Base-by-base conservation (phyloP, 2,888 invertebrate genomes). In the Oconnorella tubifera region DNA sequence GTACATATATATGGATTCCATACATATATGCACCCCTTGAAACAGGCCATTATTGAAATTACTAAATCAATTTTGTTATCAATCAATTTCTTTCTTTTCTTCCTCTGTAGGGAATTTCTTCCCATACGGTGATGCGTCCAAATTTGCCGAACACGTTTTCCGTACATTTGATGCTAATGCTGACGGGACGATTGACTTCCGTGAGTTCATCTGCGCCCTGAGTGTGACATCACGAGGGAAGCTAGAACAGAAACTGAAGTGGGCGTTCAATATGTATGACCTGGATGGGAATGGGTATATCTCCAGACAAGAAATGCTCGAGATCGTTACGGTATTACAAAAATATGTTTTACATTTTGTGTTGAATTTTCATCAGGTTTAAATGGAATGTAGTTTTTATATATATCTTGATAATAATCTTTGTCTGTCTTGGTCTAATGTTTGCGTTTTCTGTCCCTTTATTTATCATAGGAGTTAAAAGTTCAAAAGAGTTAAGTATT, bases 201-300 rank as follows among this genome's bases (percentile, higher is more conserved):
- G 97, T 79, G 98, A 98, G 75, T 98, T 98, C 84, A 86, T 97
- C 59, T 97, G 96, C 84, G 97, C 98, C n/a, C 87, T 98, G 69
- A 95, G 94, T 79, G 95, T 98, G 68, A 98, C 98, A 55, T 96
- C 96, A 23, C 88, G 97, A 73, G 97, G 98, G 62, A 95, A 96
- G 83, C 86, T 98, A 76, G 97, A 98, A 83, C 95, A 97, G 85
- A 98, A 98, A 83, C 86, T 98, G 62, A 92, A 93, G 84, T 98
- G 97, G 97, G 97, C 97, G 66, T 98, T 98, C 86, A 92, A 92
- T 75, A 97, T 98, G 96, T 98, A 98, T 84, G 98, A 98, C 83
- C 87, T 98, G 73, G 97, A 98, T 83, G 95, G 96, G 62, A 96
- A 98, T 83, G 97, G 97, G 60, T 97, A 92, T 85, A 98, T 98